phyloP scores from a whole-genome alignment of 2,888 invertebrate species.

The Spisula solida region DNA sequence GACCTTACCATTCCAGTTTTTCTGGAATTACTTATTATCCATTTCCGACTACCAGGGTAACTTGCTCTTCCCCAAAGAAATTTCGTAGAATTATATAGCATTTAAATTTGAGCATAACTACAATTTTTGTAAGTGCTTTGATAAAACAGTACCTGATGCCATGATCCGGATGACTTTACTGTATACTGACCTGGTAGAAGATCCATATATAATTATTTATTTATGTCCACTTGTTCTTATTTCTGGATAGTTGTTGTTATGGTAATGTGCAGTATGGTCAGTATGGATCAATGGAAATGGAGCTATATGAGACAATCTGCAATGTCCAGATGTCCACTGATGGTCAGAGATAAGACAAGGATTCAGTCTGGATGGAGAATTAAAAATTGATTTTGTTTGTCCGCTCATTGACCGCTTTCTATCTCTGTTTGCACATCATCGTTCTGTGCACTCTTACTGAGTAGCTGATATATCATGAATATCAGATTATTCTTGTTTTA shows the following conservation, averaged over 20 bases:
- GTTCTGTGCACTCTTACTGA: conserved; percentile 2
- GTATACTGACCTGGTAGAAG: background rate
- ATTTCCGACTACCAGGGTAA: no score
- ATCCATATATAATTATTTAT: background rate
- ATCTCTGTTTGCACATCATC: background rate
- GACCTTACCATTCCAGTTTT: no score
- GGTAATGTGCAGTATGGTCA: conserved; percentile 32
- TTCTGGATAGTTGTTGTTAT: background rate
- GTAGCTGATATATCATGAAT: background rate
- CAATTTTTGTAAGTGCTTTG: no score
- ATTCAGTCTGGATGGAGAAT: conserved; percentile 34
- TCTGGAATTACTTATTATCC: no score
- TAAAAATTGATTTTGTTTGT: conserved; percentile 30
- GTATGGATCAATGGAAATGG: conserved; percentile 32
- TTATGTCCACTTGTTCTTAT: background rate
- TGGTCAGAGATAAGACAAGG: conserved; percentile 44
- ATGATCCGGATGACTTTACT: background rate
- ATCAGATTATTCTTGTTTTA: background rate
- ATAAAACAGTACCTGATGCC: no score
- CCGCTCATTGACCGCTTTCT: background rate
- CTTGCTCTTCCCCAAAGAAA: no score
- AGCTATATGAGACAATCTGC: conserved; percentile 46
- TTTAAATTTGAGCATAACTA: no score
- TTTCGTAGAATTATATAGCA: no score
- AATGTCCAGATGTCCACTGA: conserved; percentile 47